Evolutionary conservation across 2,888 invertebrate genomes (phyloP).

Genomic region (Clunio marinus): DNA sequence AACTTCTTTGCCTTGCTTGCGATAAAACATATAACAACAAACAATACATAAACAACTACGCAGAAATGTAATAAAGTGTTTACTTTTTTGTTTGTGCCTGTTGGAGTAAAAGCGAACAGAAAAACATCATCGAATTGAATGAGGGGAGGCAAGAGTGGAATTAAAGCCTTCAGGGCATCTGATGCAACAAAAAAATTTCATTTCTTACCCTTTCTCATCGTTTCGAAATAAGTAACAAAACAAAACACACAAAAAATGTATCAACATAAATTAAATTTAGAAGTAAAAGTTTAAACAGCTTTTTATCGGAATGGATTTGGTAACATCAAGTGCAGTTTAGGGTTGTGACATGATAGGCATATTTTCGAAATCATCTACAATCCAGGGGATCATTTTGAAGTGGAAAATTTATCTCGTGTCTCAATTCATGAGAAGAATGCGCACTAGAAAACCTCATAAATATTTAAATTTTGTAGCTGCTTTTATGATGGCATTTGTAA

Average conservation of each 20-base stretch:
- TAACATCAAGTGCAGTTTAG: no score
- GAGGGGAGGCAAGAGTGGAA: constrained; percentile 3
- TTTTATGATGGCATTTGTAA: constrained; percentile 34
- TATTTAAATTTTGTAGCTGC: constrained; percentile 33
- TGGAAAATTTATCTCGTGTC: constrained; percentile 16
- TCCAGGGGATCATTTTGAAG: constrained; percentile 23
- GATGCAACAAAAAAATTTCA: no score
- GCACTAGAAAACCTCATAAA: constrained; percentile 21
- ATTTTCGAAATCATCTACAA: constrained; percentile 21
- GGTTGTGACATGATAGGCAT: constrained; percentile 20
- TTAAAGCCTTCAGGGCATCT: constrained; percentile 34
- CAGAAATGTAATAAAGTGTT: constrained; percentile 29
- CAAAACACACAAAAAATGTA: constrained; percentile 8
- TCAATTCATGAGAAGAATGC: neutral
- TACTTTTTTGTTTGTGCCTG: constrained; percentile 4
- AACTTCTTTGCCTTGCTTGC: no score
- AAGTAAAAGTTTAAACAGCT: constrained; percentile 28
- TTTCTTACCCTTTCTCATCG: no score
- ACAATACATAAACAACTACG: neutral
- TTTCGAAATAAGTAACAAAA: neutral
- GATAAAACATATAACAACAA: neutral
- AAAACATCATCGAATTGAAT: neutral
- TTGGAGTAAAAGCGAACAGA: constrained; percentile 5
- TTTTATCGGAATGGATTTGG: constrained; percentile 22
- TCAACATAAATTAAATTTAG: constrained; percentile 33